Evolutionary conservation across 2,113 vertebrate species (phyloP).

Genomic region (Suncus etruscus): DNA sequence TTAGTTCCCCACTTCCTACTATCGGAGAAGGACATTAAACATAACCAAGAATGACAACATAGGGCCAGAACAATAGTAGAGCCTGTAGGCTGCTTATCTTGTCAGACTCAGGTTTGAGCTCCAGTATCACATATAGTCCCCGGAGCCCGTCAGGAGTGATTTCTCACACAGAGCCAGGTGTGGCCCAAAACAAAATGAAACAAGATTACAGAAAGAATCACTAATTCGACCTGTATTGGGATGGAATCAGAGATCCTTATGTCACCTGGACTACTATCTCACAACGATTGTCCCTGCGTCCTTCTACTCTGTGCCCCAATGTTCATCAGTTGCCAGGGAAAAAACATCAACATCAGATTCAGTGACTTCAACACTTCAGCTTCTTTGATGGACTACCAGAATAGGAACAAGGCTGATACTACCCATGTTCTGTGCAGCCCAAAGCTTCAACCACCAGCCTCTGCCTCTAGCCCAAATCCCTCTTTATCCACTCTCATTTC

Average conservation of each 20-base stretch:
- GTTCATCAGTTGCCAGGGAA: slow-evolving; percentile 43
- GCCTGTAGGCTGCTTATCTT: too few species aligned
- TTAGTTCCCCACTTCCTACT: too few species aligned
- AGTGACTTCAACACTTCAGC: not conserved
- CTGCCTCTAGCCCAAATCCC: not conserved
- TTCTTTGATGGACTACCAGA: not conserved
- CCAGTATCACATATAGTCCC: too few species aligned
- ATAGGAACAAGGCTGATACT: not conserved
- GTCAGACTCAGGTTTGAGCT: too few species aligned
- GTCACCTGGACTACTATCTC: not conserved
- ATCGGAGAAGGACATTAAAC: not conserved
- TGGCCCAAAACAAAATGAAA: too few species aligned
- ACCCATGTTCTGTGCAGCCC: not conserved
- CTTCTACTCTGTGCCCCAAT: not conserved
- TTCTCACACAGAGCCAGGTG: too few species aligned
- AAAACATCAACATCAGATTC: not conserved
- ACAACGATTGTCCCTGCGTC: not conserved
- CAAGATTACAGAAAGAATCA: not conserved
- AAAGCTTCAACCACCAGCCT: not conserved
- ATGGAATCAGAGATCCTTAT: not conserved
- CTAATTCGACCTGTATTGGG: not conserved
- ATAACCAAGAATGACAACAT: not conserved
- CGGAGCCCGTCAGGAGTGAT: too few species aligned
- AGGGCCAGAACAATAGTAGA: too few species aligned
- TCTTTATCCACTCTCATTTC: not conserved